Evolutionary conservation across 2,113 vertebrate genomes (phyloP).

Genomic region (Eolophus roseicapilla): DNA sequence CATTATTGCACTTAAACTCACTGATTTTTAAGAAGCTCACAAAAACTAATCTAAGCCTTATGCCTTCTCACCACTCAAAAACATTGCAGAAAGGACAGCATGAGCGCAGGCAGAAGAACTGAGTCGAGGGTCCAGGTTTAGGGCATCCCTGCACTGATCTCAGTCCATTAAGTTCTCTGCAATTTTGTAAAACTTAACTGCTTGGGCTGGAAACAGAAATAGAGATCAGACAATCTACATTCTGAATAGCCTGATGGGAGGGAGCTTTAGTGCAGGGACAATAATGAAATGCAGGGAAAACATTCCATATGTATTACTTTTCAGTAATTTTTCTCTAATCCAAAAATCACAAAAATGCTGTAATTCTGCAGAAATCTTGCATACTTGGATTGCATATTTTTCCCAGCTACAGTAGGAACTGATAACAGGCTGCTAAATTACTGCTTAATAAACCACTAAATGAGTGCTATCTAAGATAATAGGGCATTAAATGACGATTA

Average conservation of each 20-base stretch:
- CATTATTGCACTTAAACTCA: background rate
- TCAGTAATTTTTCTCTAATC: slow-evolving; percentile 10
- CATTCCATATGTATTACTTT: background rate
- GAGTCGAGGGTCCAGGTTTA: background rate
- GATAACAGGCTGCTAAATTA: slow-evolving; percentile 57
- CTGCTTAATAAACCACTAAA: slow-evolving; percentile 63
- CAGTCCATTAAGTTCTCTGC: background rate
- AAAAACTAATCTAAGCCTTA: background rate
- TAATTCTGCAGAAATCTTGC: slow-evolving; percentile 2
- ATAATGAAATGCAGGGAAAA: slow-evolving; percentile 28
- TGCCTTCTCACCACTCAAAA: background rate
- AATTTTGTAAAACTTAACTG: background rate
- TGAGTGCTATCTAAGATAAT: slow-evolving; percentile 48
- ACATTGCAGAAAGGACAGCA: background rate
- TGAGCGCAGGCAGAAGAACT: background rate
- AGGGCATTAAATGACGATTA: slow-evolving; percentile 29
- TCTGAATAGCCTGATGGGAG: background rate
- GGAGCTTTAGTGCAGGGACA: background rate
- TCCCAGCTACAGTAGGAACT: background rate
- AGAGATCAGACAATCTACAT: background rate
- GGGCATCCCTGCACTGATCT: background rate
- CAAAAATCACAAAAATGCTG: slow-evolving; percentile 25
- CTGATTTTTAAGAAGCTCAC: background rate
- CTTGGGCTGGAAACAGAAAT: background rate
- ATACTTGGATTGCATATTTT: background rate